phyloP scores from a whole-genome alignment of 2,797 vertebrate genomes.

The Schizopygopsis malacanthus region DNA sequence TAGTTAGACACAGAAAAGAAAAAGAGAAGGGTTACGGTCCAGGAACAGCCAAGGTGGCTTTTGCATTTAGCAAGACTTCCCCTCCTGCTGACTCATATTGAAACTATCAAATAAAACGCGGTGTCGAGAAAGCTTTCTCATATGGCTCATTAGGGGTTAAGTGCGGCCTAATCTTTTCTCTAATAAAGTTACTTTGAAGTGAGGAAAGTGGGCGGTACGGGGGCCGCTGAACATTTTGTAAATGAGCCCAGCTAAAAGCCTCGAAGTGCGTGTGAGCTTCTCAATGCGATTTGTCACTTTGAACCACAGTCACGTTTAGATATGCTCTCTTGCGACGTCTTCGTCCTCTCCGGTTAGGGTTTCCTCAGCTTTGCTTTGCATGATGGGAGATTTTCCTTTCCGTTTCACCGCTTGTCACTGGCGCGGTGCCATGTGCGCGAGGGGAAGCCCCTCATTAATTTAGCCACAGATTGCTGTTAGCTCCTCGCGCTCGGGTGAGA shows the following conservation, averaged over 20 bases:
- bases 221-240: conserved; percentile 78
- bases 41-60: conserved; percentile 46
- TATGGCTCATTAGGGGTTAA: conserved; percentile 82
- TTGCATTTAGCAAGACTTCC: conserved; percentile 57
- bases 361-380: conserved; percentile 39
- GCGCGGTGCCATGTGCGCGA: conserved; percentile 77
- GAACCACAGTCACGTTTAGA: conserved; percentile 67
- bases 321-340: conserved; percentile 76
- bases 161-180: conserved; percentile 86
- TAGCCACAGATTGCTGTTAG: conserved; percentile 75
- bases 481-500: conserved; percentile 74
- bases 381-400: conserved; percentile 40
- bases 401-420: conserved; percentile 74
- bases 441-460: conserved; percentile 78
- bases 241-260: conserved; percentile 79
- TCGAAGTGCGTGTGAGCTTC: conserved; percentile 52
- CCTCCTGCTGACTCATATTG: conserved; percentile 65
- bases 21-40: conserved; percentile 53
- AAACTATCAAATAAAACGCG: conserved; percentile 77
- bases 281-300: conserved; percentile 76
- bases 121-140: conserved; percentile 62
- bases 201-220: conserved; percentile 72
- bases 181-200: conserved; percentile 93
- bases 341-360: conserved; percentile 53
- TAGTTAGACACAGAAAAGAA: conserved; percentile 36